Evolutionary conservation across 37 sponge, comb jelly and placozoan genomes (phyloP), one percentile per base, ranked within the genome.

Genomic region (Ianthella basta): DNA sequence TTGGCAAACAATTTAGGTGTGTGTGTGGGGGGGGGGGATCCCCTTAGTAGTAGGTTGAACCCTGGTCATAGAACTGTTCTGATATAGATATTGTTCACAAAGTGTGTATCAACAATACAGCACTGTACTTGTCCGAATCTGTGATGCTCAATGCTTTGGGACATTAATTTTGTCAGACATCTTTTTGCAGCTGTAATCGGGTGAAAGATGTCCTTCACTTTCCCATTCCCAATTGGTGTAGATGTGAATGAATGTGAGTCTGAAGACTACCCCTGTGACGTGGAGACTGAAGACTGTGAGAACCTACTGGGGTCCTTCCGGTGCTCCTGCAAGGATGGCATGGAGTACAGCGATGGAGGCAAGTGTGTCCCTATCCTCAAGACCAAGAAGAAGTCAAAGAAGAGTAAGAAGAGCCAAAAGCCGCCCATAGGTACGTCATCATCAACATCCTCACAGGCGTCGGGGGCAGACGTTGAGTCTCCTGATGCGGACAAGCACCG

Each of bases 241-340:
- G 81, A 80, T 80, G 61, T 80, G 54, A 53, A 80, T 56, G 81
- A 80, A 59, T 80, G 81, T 80, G 56, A 53, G 56, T 53, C 37
- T 30, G 33, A 37, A 14, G 81, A 57, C 21, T 8, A 53, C 53
- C 65, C 81, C 0, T 95, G 95, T 87, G 83, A 91, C 79, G 1
- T 41, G 15, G 93, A 89, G 20, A 88, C 84, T 16, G 93, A 95
- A 55, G 63, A 69, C 16, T 95, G 95, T 56, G 25, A 30, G 0
- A 95, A 95, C 44, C 55, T 82, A n/a, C 55, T 44, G 16, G 97
- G 97, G 0, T 80, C 86, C 2, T 89, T 85, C 83, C 70, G 59
- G 24, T 97, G 97, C 77, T 68, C 87, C 72, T 97, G 97, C 80
- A 85, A 65, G 74, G 60, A 66, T 10, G 97, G 87, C 6, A 83